Conservation (phyloP, 2,888 invertebrate genomes). For the Epiblema foenella region DNA sequence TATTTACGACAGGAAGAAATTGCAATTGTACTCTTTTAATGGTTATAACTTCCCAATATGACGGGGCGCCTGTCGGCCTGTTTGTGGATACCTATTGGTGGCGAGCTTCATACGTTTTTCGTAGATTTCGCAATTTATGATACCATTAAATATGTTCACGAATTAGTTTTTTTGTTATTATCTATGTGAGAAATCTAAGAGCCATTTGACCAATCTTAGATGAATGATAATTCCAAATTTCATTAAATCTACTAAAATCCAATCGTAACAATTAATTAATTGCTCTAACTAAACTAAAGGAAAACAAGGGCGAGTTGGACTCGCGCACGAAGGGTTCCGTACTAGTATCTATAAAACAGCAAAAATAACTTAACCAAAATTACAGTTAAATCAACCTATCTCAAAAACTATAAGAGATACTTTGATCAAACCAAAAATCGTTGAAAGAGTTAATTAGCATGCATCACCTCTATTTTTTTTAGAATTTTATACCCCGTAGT, state of each 20-base stretch:
- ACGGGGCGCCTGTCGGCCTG: conserved; percentile 53
- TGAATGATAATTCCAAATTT: no score
- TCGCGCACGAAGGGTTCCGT: no score
- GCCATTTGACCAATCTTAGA: background rate
- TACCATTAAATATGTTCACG: background rate
- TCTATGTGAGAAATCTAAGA: background rate
- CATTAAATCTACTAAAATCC: background rate
- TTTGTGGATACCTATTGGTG: conserved; percentile 37
- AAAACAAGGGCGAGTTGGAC: no score
- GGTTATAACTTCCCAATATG: conserved; percentile 79
- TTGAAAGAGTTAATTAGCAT: no score
- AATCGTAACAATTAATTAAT: background rate
- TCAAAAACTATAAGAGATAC: no score
- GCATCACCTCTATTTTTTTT: no score
- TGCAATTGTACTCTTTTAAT: conserved; percentile 81
- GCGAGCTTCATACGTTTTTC: background rate
- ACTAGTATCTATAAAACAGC: no score
- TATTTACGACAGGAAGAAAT: conserved; percentile 84
- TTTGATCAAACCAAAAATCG: no score
- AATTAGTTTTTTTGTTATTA: background rate
- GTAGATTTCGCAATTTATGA: background rate
- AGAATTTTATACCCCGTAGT: no score
- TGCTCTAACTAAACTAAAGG: no score
- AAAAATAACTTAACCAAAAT: no score
- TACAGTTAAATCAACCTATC: no score